Conservation (phyloP, 2,113 vertebrate species). For the Synodontis membranacea region DNA sequence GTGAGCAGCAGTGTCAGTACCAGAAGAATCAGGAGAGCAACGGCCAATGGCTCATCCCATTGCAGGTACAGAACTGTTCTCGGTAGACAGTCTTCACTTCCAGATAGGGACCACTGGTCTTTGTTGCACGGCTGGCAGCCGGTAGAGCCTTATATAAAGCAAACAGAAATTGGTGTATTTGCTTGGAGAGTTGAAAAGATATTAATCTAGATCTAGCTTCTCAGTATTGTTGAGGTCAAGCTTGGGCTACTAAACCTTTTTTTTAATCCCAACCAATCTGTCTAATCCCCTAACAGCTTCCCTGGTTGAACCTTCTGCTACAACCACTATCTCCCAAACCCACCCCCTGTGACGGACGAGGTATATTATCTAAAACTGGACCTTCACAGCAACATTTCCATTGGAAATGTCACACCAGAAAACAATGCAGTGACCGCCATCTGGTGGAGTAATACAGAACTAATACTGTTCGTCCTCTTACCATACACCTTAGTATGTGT, state of each 20-base stretch:
- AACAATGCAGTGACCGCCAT: conserved; percentile 20
- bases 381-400: background rate
- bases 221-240: background rate
- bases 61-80: conserved; percentile 65
- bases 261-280: background rate
- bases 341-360: background rate
- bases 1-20: conserved; percentile 73
- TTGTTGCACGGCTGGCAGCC: conserved; percentile 69
- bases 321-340: background rate
- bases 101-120: conserved; percentile 70
- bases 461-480: background rate
- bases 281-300: background rate
- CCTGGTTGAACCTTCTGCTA: background rate
- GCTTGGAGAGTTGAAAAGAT: background rate
- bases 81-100: conserved; percentile 67
- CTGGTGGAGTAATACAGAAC: conserved; percentile 53
- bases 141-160: conserved; percentile 64
- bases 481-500: background rate
- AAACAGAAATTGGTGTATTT: background rate
- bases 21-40: conserved; percentile 66
- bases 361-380: background rate
- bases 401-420: background rate
- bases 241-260: background rate
- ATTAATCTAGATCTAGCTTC: background rate
- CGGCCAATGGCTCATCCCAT: conserved; percentile 65